phyloP scores from a whole-genome alignment of 2,113 vertebrate species.

The Megaceryle torquata region DNA sequence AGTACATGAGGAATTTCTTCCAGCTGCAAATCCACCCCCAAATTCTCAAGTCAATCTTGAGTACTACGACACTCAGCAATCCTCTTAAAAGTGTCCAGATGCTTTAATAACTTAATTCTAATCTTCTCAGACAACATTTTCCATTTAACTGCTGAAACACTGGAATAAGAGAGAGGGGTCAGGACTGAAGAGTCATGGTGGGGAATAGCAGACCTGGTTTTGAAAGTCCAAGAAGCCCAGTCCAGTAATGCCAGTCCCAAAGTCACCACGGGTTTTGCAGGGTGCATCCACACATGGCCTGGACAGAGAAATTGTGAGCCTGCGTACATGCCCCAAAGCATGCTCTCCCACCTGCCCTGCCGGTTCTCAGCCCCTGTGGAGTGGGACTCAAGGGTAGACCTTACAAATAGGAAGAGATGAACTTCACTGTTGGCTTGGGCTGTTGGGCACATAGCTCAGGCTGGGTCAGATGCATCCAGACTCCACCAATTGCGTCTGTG shows the following conservation, averaged over 20 bases:
- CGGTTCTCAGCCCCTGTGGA: not conserved
- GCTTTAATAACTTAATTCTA: conserved; percentile 61
- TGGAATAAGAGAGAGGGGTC: not conserved
- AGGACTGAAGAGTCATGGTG: not conserved
- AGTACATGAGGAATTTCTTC: conserved; percentile 65
- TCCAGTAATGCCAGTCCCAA: not conserved
- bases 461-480: not conserved
- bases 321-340: not conserved
- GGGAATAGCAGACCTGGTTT: not conserved
- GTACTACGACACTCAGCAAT: conserved; percentile 46
- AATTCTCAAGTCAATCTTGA: conserved; percentile 60
- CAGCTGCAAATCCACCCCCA: conserved; percentile 65
- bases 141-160: conserved; percentile 59
- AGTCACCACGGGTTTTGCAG: not conserved
- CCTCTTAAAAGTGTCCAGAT: conserved; percentile 60
- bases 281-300: not conserved
- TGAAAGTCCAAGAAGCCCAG: not conserved
- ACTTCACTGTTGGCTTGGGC: not conserved
- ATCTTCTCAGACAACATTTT: conserved; percentile 28
- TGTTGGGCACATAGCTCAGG: not conserved
- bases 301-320: not conserved
- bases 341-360: not conserved
- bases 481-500: not conserved
- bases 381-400: not conserved
- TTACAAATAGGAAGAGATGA: not conserved